Evolutionary conservation across 2,888 invertebrate species (phyloP).

Genomic region (Masnerella sp.): DNA sequence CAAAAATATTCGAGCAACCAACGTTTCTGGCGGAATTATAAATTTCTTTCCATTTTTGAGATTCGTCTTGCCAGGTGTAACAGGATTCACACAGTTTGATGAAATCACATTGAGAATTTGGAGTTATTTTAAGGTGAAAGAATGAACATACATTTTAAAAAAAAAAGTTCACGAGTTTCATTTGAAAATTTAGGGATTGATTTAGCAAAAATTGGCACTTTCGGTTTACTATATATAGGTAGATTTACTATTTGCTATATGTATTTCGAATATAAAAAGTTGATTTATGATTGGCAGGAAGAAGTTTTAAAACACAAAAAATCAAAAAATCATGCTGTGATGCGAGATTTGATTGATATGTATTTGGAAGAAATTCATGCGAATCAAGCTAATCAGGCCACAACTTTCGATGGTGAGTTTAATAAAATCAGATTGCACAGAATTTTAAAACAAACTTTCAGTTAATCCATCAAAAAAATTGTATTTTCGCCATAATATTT

Average conservation of each 20-base stretch:
- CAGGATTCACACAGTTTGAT: constrained; percentile 79
- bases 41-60: constrained; percentile 84
- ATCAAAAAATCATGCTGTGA: constrained; percentile 60
- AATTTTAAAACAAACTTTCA: no score
- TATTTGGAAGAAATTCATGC: constrained; percentile 70
- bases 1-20: constrained; percentile 80
- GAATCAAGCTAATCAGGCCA: constrained; percentile 60
- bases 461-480: no score
- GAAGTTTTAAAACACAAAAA: constrained; percentile 67
- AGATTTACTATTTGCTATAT: not conserved
- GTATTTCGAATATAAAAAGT: not conserved
- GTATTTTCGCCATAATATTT: no score
- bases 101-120: constrained; percentile 76
- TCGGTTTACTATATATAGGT: not conserved
- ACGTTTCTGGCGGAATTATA: constrained; percentile 83
- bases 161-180: no score
- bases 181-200: not conserved
- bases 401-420: constrained; percentile 70
- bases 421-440: constrained; percentile 18
- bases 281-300: constrained; percentile 62
- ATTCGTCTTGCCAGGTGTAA: constrained; percentile 81
- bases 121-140: constrained; percentile 79
- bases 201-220: not conserved
- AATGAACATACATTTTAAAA: not conserved
- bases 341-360: constrained; percentile 70